phyloP scores from a whole-genome alignment of 1,140 invertebrate species.

The Pseudachorutes palmiensis region DNA sequence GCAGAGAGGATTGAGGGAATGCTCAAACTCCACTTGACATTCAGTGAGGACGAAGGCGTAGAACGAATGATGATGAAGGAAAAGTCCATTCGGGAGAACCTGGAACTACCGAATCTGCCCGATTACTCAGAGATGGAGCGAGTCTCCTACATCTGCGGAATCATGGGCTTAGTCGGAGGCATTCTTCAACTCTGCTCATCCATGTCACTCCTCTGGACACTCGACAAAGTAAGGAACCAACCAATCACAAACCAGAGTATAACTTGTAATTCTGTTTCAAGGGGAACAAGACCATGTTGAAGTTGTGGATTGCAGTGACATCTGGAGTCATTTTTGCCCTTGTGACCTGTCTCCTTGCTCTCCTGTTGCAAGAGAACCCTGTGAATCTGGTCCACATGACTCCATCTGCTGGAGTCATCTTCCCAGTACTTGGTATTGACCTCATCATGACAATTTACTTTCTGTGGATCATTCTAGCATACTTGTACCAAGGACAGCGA shows the following conservation, averaged over 20 bases:
- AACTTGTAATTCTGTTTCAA: not conserved
- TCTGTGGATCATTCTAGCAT: slow-evolving; percentile 11
- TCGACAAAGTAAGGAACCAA: not conserved
- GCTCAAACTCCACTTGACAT: not conserved
- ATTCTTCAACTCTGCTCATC: slow-evolving; percentile 2
- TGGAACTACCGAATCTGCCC: slow-evolving; percentile 6
- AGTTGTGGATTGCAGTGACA: slow-evolving; percentile 5
- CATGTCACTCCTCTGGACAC: not conserved
- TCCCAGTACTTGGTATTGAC: slow-evolving; percentile 4
- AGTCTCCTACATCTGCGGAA: slow-evolving; percentile 8
- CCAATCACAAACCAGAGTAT: not conserved
- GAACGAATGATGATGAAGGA: not conserved
- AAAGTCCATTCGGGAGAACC: slow-evolving; percentile 1
- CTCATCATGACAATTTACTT: slow-evolving; percentile 3
- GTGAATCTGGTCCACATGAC: not conserved
- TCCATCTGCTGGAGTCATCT: not conserved
- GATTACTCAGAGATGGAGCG: slow-evolving; percentile 6
- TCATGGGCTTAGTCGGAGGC: not conserved
- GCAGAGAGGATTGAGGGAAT: not conserved
- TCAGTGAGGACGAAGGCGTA: not conserved
- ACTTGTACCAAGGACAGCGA: not conserved
- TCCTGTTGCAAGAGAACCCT: slow-evolving; percentile 1
- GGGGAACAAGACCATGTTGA: not conserved
- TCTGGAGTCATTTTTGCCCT: not conserved
- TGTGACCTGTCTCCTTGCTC: not conserved